Evolutionary conservation across 1,140 invertebrate species (phyloP).

Genomic region (Dendrolimus punctatus): DNA sequence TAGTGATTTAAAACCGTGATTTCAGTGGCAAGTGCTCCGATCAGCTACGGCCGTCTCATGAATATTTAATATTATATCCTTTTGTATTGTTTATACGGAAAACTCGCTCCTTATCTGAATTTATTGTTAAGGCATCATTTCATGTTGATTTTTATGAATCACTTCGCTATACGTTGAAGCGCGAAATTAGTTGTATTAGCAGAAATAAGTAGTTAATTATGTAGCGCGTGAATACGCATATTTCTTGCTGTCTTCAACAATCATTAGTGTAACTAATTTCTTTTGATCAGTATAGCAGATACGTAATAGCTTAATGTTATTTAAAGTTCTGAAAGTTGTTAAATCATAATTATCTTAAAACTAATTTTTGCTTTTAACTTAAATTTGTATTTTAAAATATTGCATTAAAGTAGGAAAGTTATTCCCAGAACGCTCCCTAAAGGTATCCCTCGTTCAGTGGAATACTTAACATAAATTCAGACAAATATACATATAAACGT

Average conservation of each 20-base stretch:
- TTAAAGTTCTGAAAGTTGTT: neutral
- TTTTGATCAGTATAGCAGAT: neutral
- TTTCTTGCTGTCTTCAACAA: slow-evolving; percentile 17
- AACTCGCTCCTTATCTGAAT: slow-evolving; percentile 42
- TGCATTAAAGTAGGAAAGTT: too few relatives aligned
- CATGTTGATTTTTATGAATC: slow-evolving; percentile 47
- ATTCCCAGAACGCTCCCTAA: too few relatives aligned
- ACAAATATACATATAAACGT: too few relatives aligned
- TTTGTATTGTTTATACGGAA: slow-evolving; percentile 39
- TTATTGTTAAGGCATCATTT: slow-evolving; percentile 57
- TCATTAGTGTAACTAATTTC: slow-evolving; percentile 16
- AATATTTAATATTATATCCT: slow-evolving; percentile 35
- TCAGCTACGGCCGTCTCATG: slow-evolving; percentile 27
- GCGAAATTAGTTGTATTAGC: slow-evolving; percentile 49
- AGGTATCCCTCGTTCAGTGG: too few relatives aligned
- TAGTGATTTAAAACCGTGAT: slow-evolving; percentile 13
- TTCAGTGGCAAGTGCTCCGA: slow-evolving; percentile 33
- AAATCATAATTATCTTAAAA: slow-evolving; percentile 5
- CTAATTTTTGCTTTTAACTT: neutral
- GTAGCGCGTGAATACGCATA: slow-evolving; percentile 23
- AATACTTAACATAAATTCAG: too few relatives aligned
- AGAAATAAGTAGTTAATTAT: slow-evolving; percentile 48
- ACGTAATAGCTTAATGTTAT: neutral
- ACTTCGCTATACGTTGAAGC: slow-evolving; percentile 29
- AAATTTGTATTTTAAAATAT: too few relatives aligned